A percentile compares a stretch with the other conserved stretches of the same genome.
phyloP scores from a whole-genome alignment of 2,888 invertebrate species.

The Drymonia ruficornis region DNA sequence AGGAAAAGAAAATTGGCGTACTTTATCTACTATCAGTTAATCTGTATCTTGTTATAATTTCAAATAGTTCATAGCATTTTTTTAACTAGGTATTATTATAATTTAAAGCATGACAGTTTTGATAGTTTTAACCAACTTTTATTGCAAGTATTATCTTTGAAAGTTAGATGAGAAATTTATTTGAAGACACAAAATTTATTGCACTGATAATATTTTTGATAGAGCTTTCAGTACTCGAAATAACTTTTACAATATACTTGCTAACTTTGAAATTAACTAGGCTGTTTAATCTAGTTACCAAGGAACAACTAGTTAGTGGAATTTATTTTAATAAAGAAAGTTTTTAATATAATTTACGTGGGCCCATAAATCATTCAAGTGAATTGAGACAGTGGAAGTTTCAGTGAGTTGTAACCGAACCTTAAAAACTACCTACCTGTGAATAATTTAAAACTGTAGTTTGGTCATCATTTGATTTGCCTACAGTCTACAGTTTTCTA shows the following conservation, averaged over 20 bases:
- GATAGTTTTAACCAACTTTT: not conserved
- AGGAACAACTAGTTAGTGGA: slow-evolving; percentile 30
- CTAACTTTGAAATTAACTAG: slow-evolving; percentile 19
- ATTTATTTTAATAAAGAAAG: slow-evolving; percentile 37
- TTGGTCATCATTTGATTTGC: too few relatives aligned
- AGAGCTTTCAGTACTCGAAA: not conserved
- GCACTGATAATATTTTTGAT: slow-evolving; percentile 1
- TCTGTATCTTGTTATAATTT: too few relatives aligned
- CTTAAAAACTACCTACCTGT: not conserved
- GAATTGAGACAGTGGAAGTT: slow-evolving; percentile 9
- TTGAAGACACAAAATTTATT: not conserved
- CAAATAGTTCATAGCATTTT: too few relatives aligned
- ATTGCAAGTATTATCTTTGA: not conserved
- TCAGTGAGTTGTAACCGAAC: not conserved
- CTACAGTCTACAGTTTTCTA: too few relatives aligned
- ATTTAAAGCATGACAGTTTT: too few relatives aligned
- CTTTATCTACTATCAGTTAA: too few relatives aligned
- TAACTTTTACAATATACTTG: slow-evolving; percentile 2
- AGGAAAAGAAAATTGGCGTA: too few relatives aligned
- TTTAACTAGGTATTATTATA: too few relatives aligned
- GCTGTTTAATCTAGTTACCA: slow-evolving; percentile 28
- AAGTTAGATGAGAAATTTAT: slow-evolving; percentile 3
- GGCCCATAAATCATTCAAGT: slow-evolving; percentile 13
- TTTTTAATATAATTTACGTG: slow-evolving; percentile 30
- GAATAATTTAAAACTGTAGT: not conserved